These are phyloP conservation scores for Trichogramma dendrolimi DNA, from an alignment of 2,888 invertebrate genomes.

Conservation along the genomic window DNA sequence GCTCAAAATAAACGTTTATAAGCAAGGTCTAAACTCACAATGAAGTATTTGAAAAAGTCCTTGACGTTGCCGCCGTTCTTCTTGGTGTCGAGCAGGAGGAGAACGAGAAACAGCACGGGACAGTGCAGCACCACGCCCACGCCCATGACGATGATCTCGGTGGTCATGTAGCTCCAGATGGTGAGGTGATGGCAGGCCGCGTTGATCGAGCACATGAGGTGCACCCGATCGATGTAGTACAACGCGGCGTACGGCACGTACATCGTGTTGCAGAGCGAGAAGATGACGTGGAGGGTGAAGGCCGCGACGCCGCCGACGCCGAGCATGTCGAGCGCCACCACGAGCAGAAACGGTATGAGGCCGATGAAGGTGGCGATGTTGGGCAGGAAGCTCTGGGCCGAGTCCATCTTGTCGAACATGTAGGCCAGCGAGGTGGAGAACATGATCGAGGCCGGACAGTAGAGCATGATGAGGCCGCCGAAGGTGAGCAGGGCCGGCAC, in stretches of 20 bases:
- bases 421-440: constrained; percentile 75
- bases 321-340: constrained; percentile 69
- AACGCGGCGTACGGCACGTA: constrained; percentile 79
- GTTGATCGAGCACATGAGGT: constrained; percentile 67
- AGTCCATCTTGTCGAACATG: constrained; percentile 77
- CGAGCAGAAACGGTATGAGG: constrained; percentile 70
- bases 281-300: constrained; percentile 67
- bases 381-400: constrained; percentile 75
- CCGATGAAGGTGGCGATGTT: constrained; percentile 73
- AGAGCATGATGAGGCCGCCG: constrained; percentile 63
- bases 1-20: constrained; percentile 3
- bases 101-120: constrained; percentile 63
- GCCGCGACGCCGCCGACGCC: constrained; percentile 66
- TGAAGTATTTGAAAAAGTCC: constrained; percentile 55
- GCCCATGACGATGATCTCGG: constrained; percentile 67
- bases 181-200: constrained; percentile 64
- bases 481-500: constrained; percentile 67
- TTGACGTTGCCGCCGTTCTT: constrained; percentile 62
- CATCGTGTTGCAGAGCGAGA: constrained; percentile 72
- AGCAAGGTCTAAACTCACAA: constrained; percentile 40
- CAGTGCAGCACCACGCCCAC: constrained; percentile 66
- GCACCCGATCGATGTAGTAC: constrained; percentile 76
- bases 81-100: constrained; percentile 64
- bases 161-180: constrained; percentile 66
- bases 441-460: constrained; percentile 72